Evolutionary conservation across 2,888 invertebrate species (phyloP), one percentile per base, ranked within the genome.

Genomic region (Ichneumoninae sp.): DNA sequence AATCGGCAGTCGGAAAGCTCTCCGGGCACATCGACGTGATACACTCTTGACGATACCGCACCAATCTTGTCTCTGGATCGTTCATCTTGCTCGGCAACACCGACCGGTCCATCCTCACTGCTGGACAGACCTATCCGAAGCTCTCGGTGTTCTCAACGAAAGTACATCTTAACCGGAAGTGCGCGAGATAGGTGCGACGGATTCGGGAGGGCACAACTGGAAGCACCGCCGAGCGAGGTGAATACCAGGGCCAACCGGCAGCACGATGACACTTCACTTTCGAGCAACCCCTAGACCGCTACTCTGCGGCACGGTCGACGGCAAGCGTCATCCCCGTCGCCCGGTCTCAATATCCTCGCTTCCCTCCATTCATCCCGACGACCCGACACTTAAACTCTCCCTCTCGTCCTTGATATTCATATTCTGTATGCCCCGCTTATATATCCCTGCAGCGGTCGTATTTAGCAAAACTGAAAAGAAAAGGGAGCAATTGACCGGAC

Each of bases 81-180:
- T 84, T 70, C 74, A 79, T 65, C 69, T 72, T 79, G 74, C 75
- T 72, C 62, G 36, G 22, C 33, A 70, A 74, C 36, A 8, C 77
- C 10, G 80, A 80, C 65, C 78, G 80, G 80, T 86, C 85, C 87
- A 87, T 87, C 82, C 80, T 87, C 79, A 68, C 70, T 74, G 77
- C n/a, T 71, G 62, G 26, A 82, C 78, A 77, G 75, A 80, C 75
- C 74, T 5, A 52, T 54, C 68, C 16, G 36, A 71, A 62, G n/a
- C 70, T 66, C 80, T 85, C 80, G 33, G 72, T 13, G 26, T 57
- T 68, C 68, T 5, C 76, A 44, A 62, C 74, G 74, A 69, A 65
- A 65, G 65, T 7, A 83, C 52, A 57, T 44, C 66, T 60, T 65
- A 57, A 74, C 19, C 77, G 30, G 40, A 52, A 57, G 47, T 33